Conservation (phyloP, 2,888 invertebrate species). For the Cerastis rubricosa region DNA sequence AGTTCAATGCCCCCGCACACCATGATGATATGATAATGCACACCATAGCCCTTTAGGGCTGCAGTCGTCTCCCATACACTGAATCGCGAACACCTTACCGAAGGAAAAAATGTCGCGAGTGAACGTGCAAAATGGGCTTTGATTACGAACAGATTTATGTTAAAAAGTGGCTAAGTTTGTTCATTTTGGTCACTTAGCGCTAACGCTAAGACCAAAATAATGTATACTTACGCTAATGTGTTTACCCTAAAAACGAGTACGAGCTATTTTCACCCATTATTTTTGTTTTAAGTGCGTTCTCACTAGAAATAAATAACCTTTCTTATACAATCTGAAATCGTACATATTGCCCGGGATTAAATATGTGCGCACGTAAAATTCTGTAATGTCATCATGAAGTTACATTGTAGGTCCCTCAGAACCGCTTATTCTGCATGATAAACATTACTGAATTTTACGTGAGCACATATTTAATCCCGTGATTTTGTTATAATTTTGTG, state of each 20-base stretch:
- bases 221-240: background rate
- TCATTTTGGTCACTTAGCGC: background rate
- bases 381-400: constrained; percentile 4
- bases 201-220: background rate
- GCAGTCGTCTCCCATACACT: background rate
- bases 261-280: background rate
- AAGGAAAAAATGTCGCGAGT: background rate
- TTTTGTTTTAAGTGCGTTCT: background rate
- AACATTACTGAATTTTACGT: background rate
- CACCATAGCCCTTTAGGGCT: background rate
- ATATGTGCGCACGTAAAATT: background rate
- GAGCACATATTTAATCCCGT: no score
- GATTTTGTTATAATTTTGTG: constrained; percentile 19
- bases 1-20: background rate
- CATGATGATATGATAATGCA: background rate
- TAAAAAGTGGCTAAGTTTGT: background rate
- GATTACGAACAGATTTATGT: background rate
- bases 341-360: background rate
- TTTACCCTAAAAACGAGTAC: background rate
- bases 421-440: constrained; percentile 4
- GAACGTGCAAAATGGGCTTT: background rate
- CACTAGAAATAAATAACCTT: background rate
- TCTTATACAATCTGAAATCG: background rate
- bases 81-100: background rate
- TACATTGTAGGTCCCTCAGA: background rate